Evolutionary conservation across 2,888 invertebrate genomes (phyloP).

Genomic region (Agrypnus murinus): DNA sequence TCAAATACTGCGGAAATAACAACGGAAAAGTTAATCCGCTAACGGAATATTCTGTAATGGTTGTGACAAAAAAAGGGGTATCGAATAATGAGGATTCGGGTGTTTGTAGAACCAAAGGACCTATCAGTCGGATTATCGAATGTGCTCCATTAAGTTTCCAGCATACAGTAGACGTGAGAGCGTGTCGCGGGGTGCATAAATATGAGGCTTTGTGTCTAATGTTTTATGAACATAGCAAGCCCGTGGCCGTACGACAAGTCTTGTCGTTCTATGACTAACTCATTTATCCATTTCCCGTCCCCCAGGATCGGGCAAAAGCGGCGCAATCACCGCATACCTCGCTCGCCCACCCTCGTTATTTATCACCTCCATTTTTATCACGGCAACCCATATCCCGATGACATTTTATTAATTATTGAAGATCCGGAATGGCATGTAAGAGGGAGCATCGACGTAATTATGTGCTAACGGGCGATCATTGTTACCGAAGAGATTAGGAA

Average conservation of each 20-base stretch:
- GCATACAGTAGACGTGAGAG: constrained; percentile 46
- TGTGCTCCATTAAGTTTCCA: constrained; percentile 55
- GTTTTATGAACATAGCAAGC: constrained; percentile 51
- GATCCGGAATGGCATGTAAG: constrained; percentile 49
- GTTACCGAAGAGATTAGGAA: constrained; percentile 43
- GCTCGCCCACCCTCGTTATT: constrained; percentile 57
- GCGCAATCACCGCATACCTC: constrained; percentile 57
- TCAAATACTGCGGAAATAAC: constrained; percentile 21
- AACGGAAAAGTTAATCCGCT: constrained; percentile 29
- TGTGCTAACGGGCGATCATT: constrained; percentile 46
- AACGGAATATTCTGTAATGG: constrained; percentile 33
- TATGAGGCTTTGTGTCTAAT: constrained; percentile 57
- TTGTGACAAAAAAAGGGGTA: constrained; percentile 34
- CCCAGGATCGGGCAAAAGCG: constrained; percentile 36
- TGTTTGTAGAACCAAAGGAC: constrained; percentile 52
- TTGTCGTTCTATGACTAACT: constrained; percentile 53
- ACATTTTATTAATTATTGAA: constrained; percentile 62
- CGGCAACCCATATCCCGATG: constrained; percentile 53
- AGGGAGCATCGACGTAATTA: constrained; percentile 46
- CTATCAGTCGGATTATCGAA: constrained; percentile 52
- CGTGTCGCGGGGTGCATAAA: constrained; percentile 56
- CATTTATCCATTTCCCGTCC: constrained; percentile 58
- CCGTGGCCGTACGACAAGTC: constrained; percentile 37
- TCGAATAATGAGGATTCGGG: constrained; percentile 39
- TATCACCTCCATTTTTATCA: constrained; percentile 60